Conservation (phyloP, 2,888 invertebrate species). For the Ligdia adustata region DNA sequence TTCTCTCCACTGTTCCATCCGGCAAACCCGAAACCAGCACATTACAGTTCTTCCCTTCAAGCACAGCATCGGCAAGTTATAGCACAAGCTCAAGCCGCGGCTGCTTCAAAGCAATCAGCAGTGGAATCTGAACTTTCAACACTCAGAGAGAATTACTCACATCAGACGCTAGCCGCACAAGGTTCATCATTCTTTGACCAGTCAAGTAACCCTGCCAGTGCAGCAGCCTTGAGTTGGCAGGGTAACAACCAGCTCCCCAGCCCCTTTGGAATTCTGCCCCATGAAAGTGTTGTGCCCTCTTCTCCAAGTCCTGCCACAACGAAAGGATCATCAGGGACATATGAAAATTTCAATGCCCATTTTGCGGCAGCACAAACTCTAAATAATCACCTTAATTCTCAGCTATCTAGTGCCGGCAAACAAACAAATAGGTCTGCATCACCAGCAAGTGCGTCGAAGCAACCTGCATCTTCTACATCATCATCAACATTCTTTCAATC, state of each 20-base stretch:
- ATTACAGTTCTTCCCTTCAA: conserved; percentile 86
- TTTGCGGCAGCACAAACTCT: conserved; percentile 87
- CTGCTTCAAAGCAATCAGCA: conserved; percentile 82
- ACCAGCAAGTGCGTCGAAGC: conserved; percentile 79
- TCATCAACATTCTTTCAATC: conserved; percentile 87
- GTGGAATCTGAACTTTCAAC: conserved; percentile 83
- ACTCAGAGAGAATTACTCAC: conserved; percentile 85
- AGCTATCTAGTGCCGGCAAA: conserved; percentile 83
- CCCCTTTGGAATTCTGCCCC: conserved; percentile 91
- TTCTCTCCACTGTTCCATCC: conserved; percentile 93
- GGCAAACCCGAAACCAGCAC: conserved; percentile 89
- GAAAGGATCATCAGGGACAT: conserved; percentile 82
- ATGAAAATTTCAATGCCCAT: conserved; percentile 89
- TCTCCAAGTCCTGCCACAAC: conserved; percentile 85
- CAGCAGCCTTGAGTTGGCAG: conserved; percentile 87
- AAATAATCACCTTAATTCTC: conserved; percentile 86
- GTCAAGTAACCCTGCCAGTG: conserved; percentile 77
- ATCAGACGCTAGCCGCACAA: conserved; percentile 84
- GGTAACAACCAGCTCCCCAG: conserved; percentile 88
- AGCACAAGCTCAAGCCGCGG: conserved; percentile 82
- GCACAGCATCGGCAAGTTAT: conserved; percentile 88
- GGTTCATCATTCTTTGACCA: conserved; percentile 88
- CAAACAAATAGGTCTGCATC: conserved; percentile 84
- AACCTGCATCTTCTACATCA: conserved; percentile 79
- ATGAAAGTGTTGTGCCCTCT: conserved; percentile 89